Conservation (phyloP, 2,888 invertebrate species). For the Cerceris rybyensis region DNA sequence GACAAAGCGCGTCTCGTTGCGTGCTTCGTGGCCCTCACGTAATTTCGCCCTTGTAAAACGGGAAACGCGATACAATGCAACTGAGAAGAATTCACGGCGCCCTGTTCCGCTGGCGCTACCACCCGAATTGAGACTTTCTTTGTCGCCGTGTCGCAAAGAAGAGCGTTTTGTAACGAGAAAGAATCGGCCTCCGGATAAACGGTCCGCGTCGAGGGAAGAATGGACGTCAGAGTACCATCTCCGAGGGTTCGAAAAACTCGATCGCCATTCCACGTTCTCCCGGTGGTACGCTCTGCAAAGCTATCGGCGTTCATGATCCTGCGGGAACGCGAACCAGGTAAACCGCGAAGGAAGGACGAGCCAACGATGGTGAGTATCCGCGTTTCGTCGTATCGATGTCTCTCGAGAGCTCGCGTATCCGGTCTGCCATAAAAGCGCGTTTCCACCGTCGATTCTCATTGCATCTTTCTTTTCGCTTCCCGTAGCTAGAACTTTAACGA, state of each 20-base stretch:
- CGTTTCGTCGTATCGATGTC: constrained; percentile 67
- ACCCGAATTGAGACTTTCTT: constrained; percentile 34
- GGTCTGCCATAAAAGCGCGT: too few species aligned
- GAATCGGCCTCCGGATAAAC: not conserved
- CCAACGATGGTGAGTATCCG: constrained; percentile 66
- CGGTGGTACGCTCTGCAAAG: too few species aligned
- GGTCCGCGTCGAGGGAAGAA: constrained; percentile 5
- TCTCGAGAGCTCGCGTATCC: not conserved
- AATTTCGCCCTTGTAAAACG: constrained; percentile 36
- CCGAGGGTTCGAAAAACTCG: too few species aligned
- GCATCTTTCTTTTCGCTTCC: too few species aligned
- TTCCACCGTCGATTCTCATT: too few species aligned
- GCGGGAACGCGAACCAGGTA: constrained; percentile 44
- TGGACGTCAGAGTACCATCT: too few species aligned
- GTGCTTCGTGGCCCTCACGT: constrained; percentile 19
- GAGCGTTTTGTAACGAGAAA: not conserved
- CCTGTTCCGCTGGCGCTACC: not conserved
- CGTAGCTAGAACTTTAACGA: too few species aligned
- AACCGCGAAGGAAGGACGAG: constrained; percentile 68
- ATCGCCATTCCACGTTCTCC: too few species aligned
- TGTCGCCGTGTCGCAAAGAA: constrained; percentile 32
- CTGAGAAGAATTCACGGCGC: constrained; percentile 5
- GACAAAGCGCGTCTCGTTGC: constrained; percentile 26
- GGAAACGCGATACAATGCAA: constrained; percentile 36
- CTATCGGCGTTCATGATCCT: too few species aligned